phyloP scores from a whole-genome alignment of 53 echinoderm and acorn worm genomes.

The Holothuria leucospilota region DNA sequence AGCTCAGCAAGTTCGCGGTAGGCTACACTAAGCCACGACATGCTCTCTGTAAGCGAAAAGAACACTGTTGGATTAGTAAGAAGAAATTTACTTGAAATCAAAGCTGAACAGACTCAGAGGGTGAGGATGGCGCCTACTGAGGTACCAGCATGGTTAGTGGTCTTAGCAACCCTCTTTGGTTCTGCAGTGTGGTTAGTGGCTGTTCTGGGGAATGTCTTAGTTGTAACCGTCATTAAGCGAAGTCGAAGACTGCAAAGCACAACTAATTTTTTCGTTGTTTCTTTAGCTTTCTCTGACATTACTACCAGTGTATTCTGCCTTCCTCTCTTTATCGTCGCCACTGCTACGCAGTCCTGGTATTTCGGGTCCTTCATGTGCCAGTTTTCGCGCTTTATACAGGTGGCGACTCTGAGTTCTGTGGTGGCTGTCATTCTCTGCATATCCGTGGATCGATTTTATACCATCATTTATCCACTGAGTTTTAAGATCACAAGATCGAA shows the following conservation, averaged over 20 bases:
- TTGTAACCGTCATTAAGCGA: conserved; percentile 76
- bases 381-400: conserved; percentile 81
- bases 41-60: no score
- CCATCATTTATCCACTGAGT: conserved; percentile 95
- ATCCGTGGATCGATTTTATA: conserved; percentile 91
- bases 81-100: no score
- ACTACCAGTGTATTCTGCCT: conserved; percentile 84
- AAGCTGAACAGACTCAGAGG: no score
- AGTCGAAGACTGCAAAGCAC: conserved; percentile 92
- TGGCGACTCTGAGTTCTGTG: conserved; percentile 80
- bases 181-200: conserved; percentile 74
- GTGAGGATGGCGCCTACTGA: no score
- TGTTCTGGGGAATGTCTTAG: conserved; percentile 85
- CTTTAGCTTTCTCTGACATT: conserved; percentile 88
- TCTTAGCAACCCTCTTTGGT: conserved; percentile 72
- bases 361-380: conserved; percentile 83
- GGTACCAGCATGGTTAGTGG: conserved; percentile 47
- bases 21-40: no score
- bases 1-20: no score
- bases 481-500: conserved; percentile 95
- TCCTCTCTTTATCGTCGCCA: conserved; percentile 75
- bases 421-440: conserved; percentile 86
- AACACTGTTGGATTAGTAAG: no score
- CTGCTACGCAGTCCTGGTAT: conserved; percentile 73
- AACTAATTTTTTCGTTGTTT: conserved; percentile 98